Evolutionary conservation across 2,888 invertebrate genomes (phyloP), one percentile per base, ranked within the genome.

Genomic region (Dicycla oo): DNA sequence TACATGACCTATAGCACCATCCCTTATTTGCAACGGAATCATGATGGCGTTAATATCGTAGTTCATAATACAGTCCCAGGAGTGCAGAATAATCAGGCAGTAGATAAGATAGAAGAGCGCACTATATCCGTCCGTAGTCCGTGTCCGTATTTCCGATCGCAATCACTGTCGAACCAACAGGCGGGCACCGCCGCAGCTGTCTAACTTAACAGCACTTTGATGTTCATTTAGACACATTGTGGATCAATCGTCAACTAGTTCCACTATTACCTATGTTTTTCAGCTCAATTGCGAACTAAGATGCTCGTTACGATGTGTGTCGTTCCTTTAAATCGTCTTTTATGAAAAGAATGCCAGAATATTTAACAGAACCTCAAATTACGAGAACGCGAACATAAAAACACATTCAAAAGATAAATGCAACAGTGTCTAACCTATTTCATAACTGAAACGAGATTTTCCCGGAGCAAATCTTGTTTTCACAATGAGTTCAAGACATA

Each of bases 61-160:
- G n/a, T n/a, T n/a, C n/a, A n/a, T n/a, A n/a, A n/a, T n/a, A n/a
- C n/a, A n/a, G n/a, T n/a, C n/a, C 66, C 80, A 75, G 74, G 62
- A 66, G 49, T 38, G 54, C 54, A 69, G 43, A 82, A 68, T 65
- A 60, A 66, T 70, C 53, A 66, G 34, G 63, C 38, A 73, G 54
- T 43, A n/a, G n/a, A n/a, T n/a, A 58, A 71, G 70, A 65, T 74
- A 74, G 62, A 70, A 53, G 26, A 63, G 62, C 63, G 30, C 45
- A 49, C 49, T 79, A 64, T 49, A 69, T 65, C 80, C 38, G 47
- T 45, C 54, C 26, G n/a, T 38, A 65, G 60, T 81, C 69, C 82
- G 82, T 83, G 80, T 74, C 69, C 82, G 82, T 83, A 83, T 74
- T 82, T 71, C 80, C 70, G 70, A 79, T 79, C 56, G 68, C 75